A percentile compares a stretch with the other conserved stretches of the same genome.
Evolutionary conservation across 2,113 vertebrate genomes (phyloP).

Genomic region (Orcinus orca): DNA sequence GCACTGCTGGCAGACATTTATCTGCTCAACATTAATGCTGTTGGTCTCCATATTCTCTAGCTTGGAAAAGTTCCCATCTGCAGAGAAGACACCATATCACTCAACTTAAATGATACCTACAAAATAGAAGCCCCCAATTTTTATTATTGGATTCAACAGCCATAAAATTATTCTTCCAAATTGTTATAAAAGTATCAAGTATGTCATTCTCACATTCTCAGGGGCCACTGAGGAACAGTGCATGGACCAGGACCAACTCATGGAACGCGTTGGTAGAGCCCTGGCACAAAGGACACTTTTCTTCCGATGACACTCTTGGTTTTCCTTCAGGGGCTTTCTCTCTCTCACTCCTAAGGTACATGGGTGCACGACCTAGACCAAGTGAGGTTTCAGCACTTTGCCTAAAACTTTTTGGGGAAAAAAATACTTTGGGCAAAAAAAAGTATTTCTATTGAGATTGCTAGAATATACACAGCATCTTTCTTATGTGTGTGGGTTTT

Average conservation of each 20-base stretch:
- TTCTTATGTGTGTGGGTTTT: background rate
- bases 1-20: background rate
- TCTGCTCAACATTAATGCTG: too few relatives aligned
- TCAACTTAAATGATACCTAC: background rate
- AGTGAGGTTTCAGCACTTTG: background rate
- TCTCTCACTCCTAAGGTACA: background rate
- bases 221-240: background rate
- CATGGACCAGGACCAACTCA: background rate
- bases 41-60: background rate
- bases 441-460: background rate
- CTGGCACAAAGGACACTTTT: background rate
- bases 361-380: background rate
- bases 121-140: background rate
- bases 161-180: background rate
- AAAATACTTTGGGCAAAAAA: background rate
- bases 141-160: background rate
- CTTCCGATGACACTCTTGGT: background rate
- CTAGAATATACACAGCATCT: background rate
- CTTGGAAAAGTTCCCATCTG: background rate
- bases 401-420: background rate
- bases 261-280: background rate
- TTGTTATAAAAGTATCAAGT: background rate
- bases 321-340: background rate
- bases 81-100: background rate
- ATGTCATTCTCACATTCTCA: background rate